Evolutionary conservation across 2,797 vertebrate species (phyloP).

Genomic region (Pseudomugil tenellus): DNA sequence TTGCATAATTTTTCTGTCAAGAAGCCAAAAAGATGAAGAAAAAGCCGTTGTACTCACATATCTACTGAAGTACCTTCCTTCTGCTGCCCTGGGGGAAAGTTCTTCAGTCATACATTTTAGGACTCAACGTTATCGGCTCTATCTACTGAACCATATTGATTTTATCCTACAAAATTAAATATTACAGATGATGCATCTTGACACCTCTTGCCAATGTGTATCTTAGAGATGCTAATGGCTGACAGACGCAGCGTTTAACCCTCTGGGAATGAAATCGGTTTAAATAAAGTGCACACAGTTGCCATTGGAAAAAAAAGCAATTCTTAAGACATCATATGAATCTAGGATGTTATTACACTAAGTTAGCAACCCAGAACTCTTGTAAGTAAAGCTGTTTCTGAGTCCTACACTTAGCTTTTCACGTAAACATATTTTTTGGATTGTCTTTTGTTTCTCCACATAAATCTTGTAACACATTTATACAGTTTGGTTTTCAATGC

Average conservation of each 20-base stretch:
- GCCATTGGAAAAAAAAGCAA: neutral
- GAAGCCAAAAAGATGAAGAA: no score
- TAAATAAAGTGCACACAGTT: no score
- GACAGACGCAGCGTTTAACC: neutral
- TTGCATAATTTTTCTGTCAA: no score
- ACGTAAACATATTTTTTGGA: neutral
- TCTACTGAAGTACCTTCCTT: neutral
- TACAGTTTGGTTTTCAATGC: conserved; percentile 37
- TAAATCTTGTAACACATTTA: neutral
- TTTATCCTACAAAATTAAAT: neutral
- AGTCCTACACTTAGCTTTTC: neutral
- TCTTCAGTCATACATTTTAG: no score
- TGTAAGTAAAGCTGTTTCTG: neutral
- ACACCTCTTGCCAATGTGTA: neutral
- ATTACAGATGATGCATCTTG: neutral
- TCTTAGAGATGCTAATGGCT: no score
- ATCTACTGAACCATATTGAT: neutral
- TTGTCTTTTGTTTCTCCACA: neutral
- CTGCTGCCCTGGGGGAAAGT: neutral
- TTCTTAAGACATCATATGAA: neutral
- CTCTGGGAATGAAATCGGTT: neutral
- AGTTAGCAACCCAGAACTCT: neutral
- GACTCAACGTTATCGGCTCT: neutral
- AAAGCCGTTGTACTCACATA: no score
- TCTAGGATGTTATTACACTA: neutral